These are phyloP conservation scores for Ormyrus labotus DNA, from an alignment of 2,888 invertebrate species.

Conservation along the genomic window DNA sequence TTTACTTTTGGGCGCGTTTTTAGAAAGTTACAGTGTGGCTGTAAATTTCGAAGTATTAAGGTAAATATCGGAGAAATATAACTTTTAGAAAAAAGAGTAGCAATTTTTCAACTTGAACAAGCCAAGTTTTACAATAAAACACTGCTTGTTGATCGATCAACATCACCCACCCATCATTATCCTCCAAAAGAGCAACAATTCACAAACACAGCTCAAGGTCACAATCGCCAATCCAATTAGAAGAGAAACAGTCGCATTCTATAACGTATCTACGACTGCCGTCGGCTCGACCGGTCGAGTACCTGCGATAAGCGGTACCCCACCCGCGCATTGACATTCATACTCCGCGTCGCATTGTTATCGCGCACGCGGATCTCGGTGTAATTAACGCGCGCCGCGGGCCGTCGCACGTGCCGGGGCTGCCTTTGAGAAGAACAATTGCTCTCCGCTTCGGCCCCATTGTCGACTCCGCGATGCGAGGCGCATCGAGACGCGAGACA, in stretches of 20 bases:
- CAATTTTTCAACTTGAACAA: no score
- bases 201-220: no score
- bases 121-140: no score
- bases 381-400: constrained; percentile 72
- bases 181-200: no score
- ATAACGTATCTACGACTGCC: neutral
- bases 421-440: constrained; percentile 49
- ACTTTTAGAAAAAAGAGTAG: no score
- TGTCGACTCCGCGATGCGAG: neutral
- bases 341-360: constrained; percentile 50
- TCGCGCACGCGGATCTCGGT: constrained; percentile 65
- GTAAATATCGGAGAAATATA: no score
- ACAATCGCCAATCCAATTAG: no score
- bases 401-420: constrained; percentile 68
- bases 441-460: constrained; percentile 8
- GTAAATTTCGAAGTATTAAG: neutral
- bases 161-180: no score
- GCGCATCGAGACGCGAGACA: neutral
- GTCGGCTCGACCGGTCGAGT: neutral
- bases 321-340: neutral
- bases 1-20: constrained; percentile 3
- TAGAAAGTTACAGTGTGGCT: neutral
- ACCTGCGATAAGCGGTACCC: neutral
- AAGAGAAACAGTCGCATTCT: no score
- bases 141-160: no score